A percentile compares a stretch with the other conserved stretches of the same genome.
Evolutionary conservation across 2,797 vertebrate species (phyloP).

Genomic region (Glossophaga mutica): DNA sequence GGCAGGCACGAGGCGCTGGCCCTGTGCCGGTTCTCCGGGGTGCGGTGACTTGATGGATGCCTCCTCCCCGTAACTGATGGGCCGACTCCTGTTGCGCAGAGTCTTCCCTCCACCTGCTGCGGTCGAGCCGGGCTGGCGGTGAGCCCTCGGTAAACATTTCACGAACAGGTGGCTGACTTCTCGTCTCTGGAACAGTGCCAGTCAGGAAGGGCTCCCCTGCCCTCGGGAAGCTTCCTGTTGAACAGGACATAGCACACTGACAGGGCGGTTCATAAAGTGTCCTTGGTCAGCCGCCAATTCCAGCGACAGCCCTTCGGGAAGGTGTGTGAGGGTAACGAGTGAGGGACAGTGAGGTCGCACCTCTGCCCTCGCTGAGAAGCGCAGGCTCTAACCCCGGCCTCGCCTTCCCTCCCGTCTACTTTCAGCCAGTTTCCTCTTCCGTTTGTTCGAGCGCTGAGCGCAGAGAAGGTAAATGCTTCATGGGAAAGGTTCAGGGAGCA

Average conservation of each 20-base stretch:
- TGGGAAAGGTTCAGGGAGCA: background rate
- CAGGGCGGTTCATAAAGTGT: no score
- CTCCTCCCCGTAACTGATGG: background rate
- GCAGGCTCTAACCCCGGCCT: background rate
- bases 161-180: background rate
- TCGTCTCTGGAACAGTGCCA: background rate
- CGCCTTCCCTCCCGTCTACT: background rate
- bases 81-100: no score
- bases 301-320: background rate
- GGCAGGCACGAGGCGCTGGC: background rate
- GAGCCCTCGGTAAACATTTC: background rate
- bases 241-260: no score
- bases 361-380: background rate
- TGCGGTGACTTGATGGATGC: background rate
- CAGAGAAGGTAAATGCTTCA: background rate
- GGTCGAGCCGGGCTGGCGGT: background rate
- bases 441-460: background rate
- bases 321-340: rapidly evolving
- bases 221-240: background rate
- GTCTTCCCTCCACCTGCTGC: background rate
- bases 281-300: background rate
- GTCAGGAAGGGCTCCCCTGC: background rate
- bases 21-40: background rate
- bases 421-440: background rate
- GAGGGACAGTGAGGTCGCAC: background rate